A percentile compares a stretch with the other conserved stretches of the same genome.
Evolutionary conservation across 2,888 invertebrate genomes (phyloP).

Genomic region (Caenorhabditis auriculariae): DNA sequence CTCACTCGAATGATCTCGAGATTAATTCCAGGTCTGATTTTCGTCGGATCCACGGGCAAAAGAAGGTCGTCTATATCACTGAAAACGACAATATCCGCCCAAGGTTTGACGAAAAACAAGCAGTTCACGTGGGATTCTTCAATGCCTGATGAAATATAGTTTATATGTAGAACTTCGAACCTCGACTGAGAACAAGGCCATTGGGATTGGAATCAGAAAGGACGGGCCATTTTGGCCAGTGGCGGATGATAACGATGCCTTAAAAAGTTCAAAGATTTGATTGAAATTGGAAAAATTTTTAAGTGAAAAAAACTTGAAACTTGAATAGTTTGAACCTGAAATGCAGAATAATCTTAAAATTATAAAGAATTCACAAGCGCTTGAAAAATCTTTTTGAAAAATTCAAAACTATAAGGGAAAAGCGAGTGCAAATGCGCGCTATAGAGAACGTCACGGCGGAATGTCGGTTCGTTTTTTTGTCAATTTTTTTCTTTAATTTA

Average conservation of each 20-base stretch:
- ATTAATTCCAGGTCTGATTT: conserved; percentile 44
- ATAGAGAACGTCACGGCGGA: too few relatives aligned
- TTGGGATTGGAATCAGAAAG: conserved; percentile 62
- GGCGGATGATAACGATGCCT: conserved; percentile 55
- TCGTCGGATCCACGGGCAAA: conserved; percentile 52
- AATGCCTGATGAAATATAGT: conserved; percentile 36
- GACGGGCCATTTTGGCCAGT: conserved; percentile 62
- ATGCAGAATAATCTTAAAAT: too few relatives aligned
- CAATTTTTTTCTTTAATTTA: too few relatives aligned
- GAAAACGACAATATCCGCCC: conserved; percentile 57
- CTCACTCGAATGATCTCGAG: conserved; percentile 48
- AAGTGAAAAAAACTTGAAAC: too few relatives aligned
- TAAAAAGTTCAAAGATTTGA: conserved; percentile 3
- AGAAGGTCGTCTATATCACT: conserved; percentile 62
- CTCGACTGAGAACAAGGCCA: conserved; percentile 46
- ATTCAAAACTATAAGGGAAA: too few relatives aligned
- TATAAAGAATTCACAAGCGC: too few relatives aligned
- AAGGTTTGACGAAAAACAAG: conserved; percentile 60
- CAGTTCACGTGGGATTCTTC: conserved; percentile 62
- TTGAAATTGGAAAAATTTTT: too few relatives aligned
- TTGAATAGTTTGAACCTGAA: too few relatives aligned
- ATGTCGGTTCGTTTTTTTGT: too few relatives aligned
- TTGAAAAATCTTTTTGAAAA: too few relatives aligned
- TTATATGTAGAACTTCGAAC: background rate
- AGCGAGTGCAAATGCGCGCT: too few relatives aligned